These are phyloP conservation scores for Thalpophila matura DNA, from an alignment of 2,888 invertebrate genomes.

Conservation along the genomic window DNA sequence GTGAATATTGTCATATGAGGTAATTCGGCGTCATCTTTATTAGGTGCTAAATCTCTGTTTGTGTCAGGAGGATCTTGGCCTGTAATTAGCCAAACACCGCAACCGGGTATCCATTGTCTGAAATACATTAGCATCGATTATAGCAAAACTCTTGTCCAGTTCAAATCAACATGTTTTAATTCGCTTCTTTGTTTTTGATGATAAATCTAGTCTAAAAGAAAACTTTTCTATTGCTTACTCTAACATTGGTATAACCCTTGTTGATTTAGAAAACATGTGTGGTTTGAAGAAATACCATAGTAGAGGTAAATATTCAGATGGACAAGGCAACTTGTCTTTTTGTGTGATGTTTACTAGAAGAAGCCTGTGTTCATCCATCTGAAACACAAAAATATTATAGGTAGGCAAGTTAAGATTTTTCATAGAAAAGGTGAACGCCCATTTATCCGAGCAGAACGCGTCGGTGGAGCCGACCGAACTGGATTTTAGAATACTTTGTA, in stretches of 20 bases:
- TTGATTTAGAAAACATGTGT: slow-evolving; percentile 90
- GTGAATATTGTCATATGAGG: slow-evolving; percentile 93
- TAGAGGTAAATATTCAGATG: slow-evolving; percentile 90
- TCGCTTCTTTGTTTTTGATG: background rate
- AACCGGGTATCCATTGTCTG: slow-evolving; percentile 93
- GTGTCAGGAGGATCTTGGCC: slow-evolving; percentile 87
- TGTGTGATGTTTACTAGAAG: slow-evolving; percentile 93
- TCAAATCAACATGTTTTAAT: background rate
- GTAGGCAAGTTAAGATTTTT: background rate
- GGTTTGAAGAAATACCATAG: slow-evolving; percentile 94
- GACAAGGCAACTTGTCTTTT: slow-evolving; percentile 90
- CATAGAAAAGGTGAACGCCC: no score
- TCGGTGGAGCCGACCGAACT: no score
- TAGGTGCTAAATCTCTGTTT: slow-evolving; percentile 75
- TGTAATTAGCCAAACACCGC: slow-evolving; percentile 92
- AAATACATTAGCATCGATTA: slow-evolving; percentile 35
- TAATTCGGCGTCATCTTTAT: slow-evolving; percentile 75
- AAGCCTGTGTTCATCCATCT: slow-evolving; percentile 90
- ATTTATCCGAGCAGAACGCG: no score
- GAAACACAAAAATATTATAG: slow-evolving; percentile 54
- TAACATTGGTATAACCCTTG: slow-evolving; percentile 92
- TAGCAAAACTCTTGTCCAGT: background rate
- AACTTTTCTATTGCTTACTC: slow-evolving; percentile 91
- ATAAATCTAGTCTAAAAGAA: background rate
- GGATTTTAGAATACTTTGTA: no score